Evolutionary conservation across 2,797 vertebrate genomes (phyloP).

Genomic region (Neomorphus geoffroyi): DNA sequence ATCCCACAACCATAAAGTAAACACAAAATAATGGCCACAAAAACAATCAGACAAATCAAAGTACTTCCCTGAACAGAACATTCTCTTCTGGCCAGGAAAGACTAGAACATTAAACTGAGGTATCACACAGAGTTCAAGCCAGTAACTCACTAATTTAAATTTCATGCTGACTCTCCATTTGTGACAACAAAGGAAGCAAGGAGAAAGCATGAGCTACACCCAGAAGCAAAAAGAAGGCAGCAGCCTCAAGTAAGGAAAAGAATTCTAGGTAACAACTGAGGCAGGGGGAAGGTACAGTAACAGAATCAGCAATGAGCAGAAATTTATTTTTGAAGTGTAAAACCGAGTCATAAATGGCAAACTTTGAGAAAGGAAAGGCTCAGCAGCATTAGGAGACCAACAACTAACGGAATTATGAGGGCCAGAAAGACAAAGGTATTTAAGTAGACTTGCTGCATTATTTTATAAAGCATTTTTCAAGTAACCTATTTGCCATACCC

Average conservation of each 20-base stretch:
- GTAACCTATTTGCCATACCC: not conserved
- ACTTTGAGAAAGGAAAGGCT: not conserved
- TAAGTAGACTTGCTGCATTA: not conserved
- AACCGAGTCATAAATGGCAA: not conserved
- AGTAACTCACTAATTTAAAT: not conserved
- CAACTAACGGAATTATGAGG: not conserved
- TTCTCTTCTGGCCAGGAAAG: not conserved
- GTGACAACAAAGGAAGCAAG: not conserved
- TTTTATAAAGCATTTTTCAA: not conserved
- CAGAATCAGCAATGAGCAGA: not conserved
- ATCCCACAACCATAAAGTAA: not conserved
- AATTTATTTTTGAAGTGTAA: not conserved
- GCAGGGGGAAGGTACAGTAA: not conserved
- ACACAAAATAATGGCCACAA: not conserved
- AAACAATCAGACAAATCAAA: not conserved
- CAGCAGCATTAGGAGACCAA: not conserved
- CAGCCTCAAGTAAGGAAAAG: not conserved
- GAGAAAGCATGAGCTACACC: not conserved
- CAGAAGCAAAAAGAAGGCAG: not conserved
- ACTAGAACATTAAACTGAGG: not conserved
- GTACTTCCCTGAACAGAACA: not conserved
- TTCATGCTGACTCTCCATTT: not conserved
- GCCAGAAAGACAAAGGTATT: not conserved
- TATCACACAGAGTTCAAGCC: not conserved
- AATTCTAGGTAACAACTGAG: not conserved